These are phyloP conservation scores for Andrena cerasifolii DNA, from an alignment of 1,140 invertebrate species.

Conservation along the genomic window DNA sequence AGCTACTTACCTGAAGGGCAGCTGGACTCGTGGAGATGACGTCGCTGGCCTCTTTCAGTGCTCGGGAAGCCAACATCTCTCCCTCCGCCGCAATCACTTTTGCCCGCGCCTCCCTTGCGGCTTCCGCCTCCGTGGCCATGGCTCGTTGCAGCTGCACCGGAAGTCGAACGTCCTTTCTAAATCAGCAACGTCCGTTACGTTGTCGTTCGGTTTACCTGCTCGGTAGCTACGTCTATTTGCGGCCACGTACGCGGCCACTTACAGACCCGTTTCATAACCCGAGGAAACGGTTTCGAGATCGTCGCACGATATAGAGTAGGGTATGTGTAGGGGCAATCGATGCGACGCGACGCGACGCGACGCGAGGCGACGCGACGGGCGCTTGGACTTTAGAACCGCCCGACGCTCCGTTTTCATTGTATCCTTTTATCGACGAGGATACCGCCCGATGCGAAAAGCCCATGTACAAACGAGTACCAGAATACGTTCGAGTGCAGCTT, in stretches of 20 bases:
- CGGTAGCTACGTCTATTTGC: background rate
- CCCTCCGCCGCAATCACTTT: conserved; percentile 90
- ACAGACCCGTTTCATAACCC: background rate
- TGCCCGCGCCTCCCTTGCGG: conserved; percentile 90
- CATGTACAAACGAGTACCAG: background rate
- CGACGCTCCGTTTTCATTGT: background rate
- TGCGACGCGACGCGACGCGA: too few relatives aligned
- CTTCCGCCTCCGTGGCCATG: conserved; percentile 95
- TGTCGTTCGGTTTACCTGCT: conserved; percentile 23
- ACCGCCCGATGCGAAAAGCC: background rate
- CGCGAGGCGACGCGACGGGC: too few relatives aligned
- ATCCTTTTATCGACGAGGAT: background rate
- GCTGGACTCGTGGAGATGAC: conserved; percentile 90
- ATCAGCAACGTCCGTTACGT: conserved; percentile 63
- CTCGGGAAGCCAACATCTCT: conserved; percentile 94
- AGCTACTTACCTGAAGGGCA: conserved; percentile 81
- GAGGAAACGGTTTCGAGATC: background rate
- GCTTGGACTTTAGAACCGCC: too few relatives aligned
- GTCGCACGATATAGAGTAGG: too few relatives aligned
- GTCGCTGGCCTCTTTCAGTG: conserved; percentile 95
- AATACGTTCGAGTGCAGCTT: background rate
- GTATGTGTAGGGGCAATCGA: too few relatives aligned
- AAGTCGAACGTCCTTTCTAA: conserved; percentile 95
- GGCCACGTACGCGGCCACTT: background rate
- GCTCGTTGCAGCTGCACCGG: conserved; percentile 94